These are phyloP conservation scores for Megaleporinus macrocephalus DNA, from an alignment of 2,113 vertebrate genomes.

Conservation along the genomic window DNA sequence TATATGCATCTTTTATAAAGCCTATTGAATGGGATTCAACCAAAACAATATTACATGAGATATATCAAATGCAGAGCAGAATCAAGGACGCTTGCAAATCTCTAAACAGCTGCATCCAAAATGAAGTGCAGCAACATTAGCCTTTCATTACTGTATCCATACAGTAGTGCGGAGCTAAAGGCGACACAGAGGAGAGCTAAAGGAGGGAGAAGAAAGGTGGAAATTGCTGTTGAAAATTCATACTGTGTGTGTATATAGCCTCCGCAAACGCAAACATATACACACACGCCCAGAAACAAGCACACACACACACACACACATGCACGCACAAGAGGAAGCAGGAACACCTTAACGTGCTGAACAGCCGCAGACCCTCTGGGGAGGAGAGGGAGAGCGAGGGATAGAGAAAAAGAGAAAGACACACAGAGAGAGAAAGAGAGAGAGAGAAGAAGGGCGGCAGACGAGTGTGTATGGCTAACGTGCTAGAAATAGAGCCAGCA, in stretches of 20 bases:
- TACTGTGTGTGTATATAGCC: conserved; percentile 2
- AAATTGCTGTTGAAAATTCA: conserved; percentile 22
- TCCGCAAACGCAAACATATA: conserved; percentile 38
- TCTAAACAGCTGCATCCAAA: conserved; percentile 25
- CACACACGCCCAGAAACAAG: conserved; percentile 18
- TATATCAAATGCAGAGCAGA: conserved; percentile 23
- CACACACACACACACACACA: conserved; percentile 26
- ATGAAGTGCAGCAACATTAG: conserved; percentile 16
- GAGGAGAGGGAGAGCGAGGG: conserved; percentile 21
- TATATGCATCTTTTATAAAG: conserved; percentile 47
- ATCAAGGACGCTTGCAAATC: conserved; percentile 34
- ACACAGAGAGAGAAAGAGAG: too few relatives aligned
- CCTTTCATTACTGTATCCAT: conserved; percentile 34
- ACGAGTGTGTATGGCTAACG: conserved; percentile 35
- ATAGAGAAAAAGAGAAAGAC: not conserved
- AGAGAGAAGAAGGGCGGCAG: conserved; percentile 22
- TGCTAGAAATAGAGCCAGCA: conserved; percentile 36
- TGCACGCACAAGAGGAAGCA: conserved; percentile 34
- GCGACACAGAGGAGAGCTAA: conserved; percentile 1
- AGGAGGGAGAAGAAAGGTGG: not conserved
- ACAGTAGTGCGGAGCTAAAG: conserved; percentile 15
- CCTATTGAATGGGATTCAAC: conserved; percentile 36
- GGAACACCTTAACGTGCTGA: conserved; percentile 49
- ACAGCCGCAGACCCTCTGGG: conserved; percentile 47
- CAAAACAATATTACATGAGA: conserved; percentile 40